phyloP scores from a whole-genome alignment of 2,888 invertebrate species.

The Hymenopus coronatus region DNA sequence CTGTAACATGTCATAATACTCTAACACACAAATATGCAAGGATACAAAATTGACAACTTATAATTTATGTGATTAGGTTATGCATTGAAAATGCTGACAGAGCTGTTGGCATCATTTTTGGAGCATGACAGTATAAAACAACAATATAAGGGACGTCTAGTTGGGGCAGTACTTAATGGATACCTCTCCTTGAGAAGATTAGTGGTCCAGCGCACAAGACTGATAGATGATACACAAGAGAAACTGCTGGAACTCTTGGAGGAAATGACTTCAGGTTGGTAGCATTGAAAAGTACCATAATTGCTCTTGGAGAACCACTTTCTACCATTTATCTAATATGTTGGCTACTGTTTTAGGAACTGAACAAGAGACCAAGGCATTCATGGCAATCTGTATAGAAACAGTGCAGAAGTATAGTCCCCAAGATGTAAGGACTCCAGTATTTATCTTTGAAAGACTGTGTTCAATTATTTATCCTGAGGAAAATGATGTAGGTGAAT shows the following conservation, averaged over 20 bases:
- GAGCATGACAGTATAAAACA: constrained; percentile 84
- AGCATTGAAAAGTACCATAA: background rate
- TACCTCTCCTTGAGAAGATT: constrained; percentile 87
- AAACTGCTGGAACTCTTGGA: constrained; percentile 88
- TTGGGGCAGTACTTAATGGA: constrained; percentile 89
- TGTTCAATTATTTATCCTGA: constrained; percentile 97
- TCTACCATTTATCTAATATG: background rate
- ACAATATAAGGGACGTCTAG: constrained; percentile 83
- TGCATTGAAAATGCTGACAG: constrained; percentile 85
- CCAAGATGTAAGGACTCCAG: constrained; percentile 92
- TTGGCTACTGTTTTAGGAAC: constrained; percentile 60
- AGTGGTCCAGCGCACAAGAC: constrained; percentile 89
- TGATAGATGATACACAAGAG: constrained; percentile 96
- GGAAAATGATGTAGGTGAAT: constrained; percentile 95
- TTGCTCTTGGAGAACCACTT: background rate
- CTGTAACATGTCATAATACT: too few species aligned
- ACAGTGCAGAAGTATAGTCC: constrained; percentile 88
- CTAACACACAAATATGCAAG: background rate
- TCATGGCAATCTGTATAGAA: constrained; percentile 96
- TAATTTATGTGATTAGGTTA: constrained; percentile 57
- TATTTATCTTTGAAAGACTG: constrained; percentile 94
- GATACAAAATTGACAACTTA: background rate
- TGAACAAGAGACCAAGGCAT: constrained; percentile 92
- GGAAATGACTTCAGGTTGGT: constrained; percentile 85
- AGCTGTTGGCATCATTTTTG: constrained; percentile 81